A percentile compares a stretch with the other conserved stretches of the same genome.
Evolutionary conservation across 1,140 invertebrate genomes (phyloP).

Genomic region (Sweltsa coloradensis): DNA sequence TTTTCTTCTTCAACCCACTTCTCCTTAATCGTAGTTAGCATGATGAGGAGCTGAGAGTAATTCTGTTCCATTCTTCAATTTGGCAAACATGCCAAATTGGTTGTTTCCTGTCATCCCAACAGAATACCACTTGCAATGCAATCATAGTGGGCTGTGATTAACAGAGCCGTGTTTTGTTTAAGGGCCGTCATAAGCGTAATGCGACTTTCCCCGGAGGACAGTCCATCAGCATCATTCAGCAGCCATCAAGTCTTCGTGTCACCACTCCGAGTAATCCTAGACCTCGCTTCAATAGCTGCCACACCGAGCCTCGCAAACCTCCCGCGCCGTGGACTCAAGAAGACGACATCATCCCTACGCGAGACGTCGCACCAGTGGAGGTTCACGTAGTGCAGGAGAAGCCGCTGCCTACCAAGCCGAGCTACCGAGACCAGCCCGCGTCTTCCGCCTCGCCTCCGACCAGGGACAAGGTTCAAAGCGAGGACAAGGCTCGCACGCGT

Average conservation of each 20-base stretch:
- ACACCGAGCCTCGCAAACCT: slow-evolving; percentile 27
- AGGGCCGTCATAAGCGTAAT: slow-evolving; percentile 67
- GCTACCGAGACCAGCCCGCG: slow-evolving; percentile 47
- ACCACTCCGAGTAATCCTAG: slow-evolving; percentile 33
- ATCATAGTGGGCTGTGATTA: no score
- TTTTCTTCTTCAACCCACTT: no score
- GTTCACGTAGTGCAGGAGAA: no score
- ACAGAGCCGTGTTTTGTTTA: slow-evolving; percentile 23
- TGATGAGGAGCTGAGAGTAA: no score
- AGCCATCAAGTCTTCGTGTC: slow-evolving; percentile 31
- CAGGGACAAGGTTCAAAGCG: slow-evolving; percentile 54
- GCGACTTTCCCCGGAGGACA: slow-evolving; percentile 69
- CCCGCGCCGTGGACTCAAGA: slow-evolving; percentile 9
- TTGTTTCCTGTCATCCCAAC: no score
- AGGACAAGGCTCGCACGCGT: slow-evolving; percentile 43
- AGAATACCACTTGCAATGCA: no score
- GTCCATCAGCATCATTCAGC: slow-evolving; percentile 26
- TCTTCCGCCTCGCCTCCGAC: slow-evolving; percentile 60
- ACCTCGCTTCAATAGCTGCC: slow-evolving; percentile 37
- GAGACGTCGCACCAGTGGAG: slow-evolving; percentile 16
- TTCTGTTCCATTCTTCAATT: no score
- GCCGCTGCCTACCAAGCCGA: neutral
- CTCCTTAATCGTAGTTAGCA: no score
- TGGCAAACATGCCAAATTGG: no score
- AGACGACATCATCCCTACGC: slow-evolving; percentile 24